A percentile compares a stretch with the other conserved stretches of the same genome.
Evolutionary conservation across 2,888 invertebrate species (phyloP).

Genomic region (Luffia ferchaultella): DNA sequence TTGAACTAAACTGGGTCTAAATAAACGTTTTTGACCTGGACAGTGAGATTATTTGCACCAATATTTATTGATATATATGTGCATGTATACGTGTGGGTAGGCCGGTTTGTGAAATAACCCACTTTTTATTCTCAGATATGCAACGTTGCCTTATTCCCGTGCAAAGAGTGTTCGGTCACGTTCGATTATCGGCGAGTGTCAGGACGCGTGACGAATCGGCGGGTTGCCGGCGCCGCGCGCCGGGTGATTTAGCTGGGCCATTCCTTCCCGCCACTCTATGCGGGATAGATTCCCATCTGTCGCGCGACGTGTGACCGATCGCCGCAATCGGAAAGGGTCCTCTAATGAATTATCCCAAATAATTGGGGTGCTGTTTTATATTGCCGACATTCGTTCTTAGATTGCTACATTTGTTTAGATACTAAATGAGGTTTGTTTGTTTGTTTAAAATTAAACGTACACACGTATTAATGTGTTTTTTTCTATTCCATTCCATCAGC

Average conservation of each 20-base stretch:
- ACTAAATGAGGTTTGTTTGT: not conserved
- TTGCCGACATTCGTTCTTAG: slow-evolving; percentile 54
- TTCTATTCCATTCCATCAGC: too few species aligned
- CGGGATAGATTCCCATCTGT: slow-evolving; percentile 54
- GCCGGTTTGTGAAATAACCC: not conserved
- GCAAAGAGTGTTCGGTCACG: slow-evolving; percentile 65
- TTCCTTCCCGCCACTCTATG: slow-evolving; percentile 59
- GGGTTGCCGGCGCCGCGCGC: slow-evolving; percentile 46
- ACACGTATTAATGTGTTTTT: too few species aligned
- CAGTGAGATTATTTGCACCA: too few species aligned
- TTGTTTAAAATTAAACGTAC: too few species aligned
- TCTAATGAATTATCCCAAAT: slow-evolving; percentile 66
- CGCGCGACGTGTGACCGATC: slow-evolving; percentile 51
- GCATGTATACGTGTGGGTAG: not conserved
- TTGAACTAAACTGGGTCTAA: too few species aligned
- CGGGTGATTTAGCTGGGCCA: slow-evolving; percentile 58
- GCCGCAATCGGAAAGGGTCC: slow-evolving; percentile 47
- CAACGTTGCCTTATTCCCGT: slow-evolving; percentile 6
- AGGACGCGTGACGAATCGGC: not conserved
- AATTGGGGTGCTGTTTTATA: slow-evolving; percentile 64
- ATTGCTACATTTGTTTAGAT: slow-evolving; percentile 53
- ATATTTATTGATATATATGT: not conserved
- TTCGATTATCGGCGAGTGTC: slow-evolving; percentile 34
- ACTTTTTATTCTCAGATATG: not conserved
- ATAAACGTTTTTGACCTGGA: too few species aligned